Base-by-base conservation (phyloP, 1,140 invertebrate species). In the Psix sp. region DNA sequence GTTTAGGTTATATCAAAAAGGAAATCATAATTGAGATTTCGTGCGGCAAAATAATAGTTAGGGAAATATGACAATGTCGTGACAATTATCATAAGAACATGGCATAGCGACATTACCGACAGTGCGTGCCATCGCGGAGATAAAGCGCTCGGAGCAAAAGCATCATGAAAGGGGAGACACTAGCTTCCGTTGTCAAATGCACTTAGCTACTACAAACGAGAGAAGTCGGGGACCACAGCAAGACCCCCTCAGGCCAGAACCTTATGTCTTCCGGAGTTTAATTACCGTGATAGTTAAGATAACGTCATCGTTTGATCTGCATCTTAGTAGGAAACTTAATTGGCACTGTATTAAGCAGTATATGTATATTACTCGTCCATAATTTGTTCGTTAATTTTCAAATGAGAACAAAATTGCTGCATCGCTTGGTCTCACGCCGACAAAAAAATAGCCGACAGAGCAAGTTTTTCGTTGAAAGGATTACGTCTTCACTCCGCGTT, bases 151-250 rank as follows among this genome's bases (percentile, higher is more conserved):
- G 39, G 63, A 79, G 83, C 81, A 65, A 77, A 76, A 79, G 77
- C 38, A 45, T 46, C 39, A 51, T 63, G 74, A 76, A 79, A 81
- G 80, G 81, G 78, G 77, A 79, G 77, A 81, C 79, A 82, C 77
- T 72, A 73, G 78, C 80, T 85, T 80, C 81, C 80, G 84, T 87
- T 86, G 85, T 87, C 86, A 87, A 87, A 87, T 78, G 84, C 85
- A 87, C 84, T 87, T 86, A 84, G 81, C 71, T 82, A 76, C 77
- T 84, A 85, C 84, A 87, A 87, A 87, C 84, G 82, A 65, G 79
- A 60, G 79, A 84, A 85, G 78, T 85, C 79, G 75, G 62, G 63
- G 71, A 66, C 72, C 71, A 65, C 63, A 63, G 45, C 59, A 77
- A 73, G 52, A 77, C 54, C 42, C 78, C 83, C 71, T 67, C 48